These are phyloP conservation scores for Podarcis raffonei DNA, from an alignment of 2,113 vertebrate genomes.

Conservation along the genomic window DNA sequence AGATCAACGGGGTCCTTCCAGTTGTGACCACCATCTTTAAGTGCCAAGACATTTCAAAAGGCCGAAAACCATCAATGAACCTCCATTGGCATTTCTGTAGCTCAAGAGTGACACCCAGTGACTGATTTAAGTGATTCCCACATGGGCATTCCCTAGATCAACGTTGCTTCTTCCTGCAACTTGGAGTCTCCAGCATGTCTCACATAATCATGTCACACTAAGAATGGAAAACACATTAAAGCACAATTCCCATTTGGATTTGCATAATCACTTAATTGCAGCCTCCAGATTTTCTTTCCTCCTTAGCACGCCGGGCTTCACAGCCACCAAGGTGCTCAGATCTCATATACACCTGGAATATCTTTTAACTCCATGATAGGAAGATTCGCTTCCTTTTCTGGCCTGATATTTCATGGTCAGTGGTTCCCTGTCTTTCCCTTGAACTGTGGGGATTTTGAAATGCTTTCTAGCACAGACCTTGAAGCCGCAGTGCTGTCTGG, in stretches of 20 bases:
- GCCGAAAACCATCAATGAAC: constrained; percentile 39
- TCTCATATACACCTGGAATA: constrained; percentile 17
- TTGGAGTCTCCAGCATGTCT: constrained; percentile 17
- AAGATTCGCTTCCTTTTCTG: not conserved
- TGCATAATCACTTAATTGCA: constrained; percentile 72
- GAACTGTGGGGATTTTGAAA: constrained; percentile 29
- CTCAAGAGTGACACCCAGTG: constrained; percentile 86
- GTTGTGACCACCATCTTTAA: constrained; percentile 23
- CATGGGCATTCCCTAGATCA: constrained; percentile 44
- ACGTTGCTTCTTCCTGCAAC: constrained; percentile 35
- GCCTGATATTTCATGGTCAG: constrained; percentile 3
- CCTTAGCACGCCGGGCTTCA: constrained; percentile 3
- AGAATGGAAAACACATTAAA: constrained; percentile 60
- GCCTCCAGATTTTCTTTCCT: constrained; percentile 53
- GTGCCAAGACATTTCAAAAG: constrained; percentile 28
- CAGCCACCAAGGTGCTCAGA: not conserved
- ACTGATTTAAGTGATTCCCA: constrained; percentile 73
- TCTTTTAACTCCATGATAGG: not conserved
- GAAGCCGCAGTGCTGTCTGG: not conserved
- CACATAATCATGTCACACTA: constrained; percentile 58
- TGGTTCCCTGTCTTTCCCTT: constrained; percentile 10
- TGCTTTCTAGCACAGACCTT: not conserved
- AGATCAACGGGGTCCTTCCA: constrained; percentile 22
- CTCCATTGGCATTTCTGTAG: constrained; percentile 60
- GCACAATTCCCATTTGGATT: constrained; percentile 68